Evolutionary conservation across 2,797 vertebrate genomes (phyloP), one percentile per base, ranked within the genome.

Genomic region (Pangasius krempfi): DNA sequence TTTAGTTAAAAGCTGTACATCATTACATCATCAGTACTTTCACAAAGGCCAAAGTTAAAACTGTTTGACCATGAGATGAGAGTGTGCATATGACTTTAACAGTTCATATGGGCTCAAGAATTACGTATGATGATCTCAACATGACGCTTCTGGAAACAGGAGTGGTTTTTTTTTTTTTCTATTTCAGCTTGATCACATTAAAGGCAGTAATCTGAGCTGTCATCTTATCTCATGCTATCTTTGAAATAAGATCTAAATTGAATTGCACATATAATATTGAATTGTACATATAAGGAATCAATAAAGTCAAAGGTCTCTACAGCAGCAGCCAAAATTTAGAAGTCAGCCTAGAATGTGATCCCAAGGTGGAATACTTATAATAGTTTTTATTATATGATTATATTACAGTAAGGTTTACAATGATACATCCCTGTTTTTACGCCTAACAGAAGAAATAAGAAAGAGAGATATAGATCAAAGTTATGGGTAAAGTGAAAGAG

Each of bases 301-400:
- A 14, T 56, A 33, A 56, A 56, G 78, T 56, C 30, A 56, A 58
- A 56, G 52, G 9, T 37, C 52, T 80, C n/a, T 56, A 58, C 78
- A 56, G 33, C 78, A 79, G 50, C 76, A 80, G 78, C 30, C n/a
- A 80, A 58, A 58, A 18, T 33, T 37, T 30, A 79, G n/a, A 33
- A 33, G 16, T 56, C 47, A 27, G 50, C 78, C 52, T 20, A 80
- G 78, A 56, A 79, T 56, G n/a, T 56, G n/a, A 56, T 79, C 76
- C n/a, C 76, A 79, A 80, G 78, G 30, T 12, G 16, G 52, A 52
- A 79, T 54, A 52, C 14, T 54, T 79, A 79, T 54, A 33, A 54
- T 30, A 33, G n/a, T 54, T 56, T 56, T 56, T 56, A 80, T 80
- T 56, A 80, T 80, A 80, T 80, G 30, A 56, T 37, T 37, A 58